Evolutionary conservation across 2,797 vertebrate species (phyloP).

Genomic region (Cirrhinus mrigala): DNA sequence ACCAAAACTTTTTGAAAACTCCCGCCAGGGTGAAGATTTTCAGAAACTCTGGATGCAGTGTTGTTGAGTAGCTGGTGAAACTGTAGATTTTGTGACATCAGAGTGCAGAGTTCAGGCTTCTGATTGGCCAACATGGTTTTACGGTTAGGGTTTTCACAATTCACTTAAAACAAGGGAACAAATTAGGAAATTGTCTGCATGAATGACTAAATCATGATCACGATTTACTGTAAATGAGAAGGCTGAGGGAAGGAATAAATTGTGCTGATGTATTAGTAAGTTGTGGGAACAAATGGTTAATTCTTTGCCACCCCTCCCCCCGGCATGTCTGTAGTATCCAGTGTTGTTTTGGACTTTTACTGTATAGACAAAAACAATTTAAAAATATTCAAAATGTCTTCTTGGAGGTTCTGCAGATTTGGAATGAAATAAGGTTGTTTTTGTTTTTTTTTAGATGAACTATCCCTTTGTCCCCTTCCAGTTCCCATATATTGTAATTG

Average conservation of each 20-base stretch:
- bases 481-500: neutral
- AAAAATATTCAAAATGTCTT: neutral
- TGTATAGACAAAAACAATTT: neutral
- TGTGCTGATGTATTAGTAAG: neutral
- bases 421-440: neutral
- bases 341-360: neutral
- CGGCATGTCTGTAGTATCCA: neutral
- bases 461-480: conserved; percentile 17
- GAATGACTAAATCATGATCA: neutral
- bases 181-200: neutral
- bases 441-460: neutral
- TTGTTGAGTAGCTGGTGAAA: too few relatives aligned
- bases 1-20: too few relatives aligned
- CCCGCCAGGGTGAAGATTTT: too few relatives aligned
- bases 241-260: neutral
- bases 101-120: too few relatives aligned
- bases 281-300: neutral
- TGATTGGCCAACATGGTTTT: too few relatives aligned
- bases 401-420: neutral
- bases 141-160: neutral
- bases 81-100: too few relatives aligned
- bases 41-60: too few relatives aligned
- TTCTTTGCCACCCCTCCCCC: neutral
- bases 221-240: neutral
- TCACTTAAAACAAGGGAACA: neutral